Base-by-base conservation (phyloP, 1,140 invertebrate species). In the Hyposmocoma kahamanoa region DNA sequence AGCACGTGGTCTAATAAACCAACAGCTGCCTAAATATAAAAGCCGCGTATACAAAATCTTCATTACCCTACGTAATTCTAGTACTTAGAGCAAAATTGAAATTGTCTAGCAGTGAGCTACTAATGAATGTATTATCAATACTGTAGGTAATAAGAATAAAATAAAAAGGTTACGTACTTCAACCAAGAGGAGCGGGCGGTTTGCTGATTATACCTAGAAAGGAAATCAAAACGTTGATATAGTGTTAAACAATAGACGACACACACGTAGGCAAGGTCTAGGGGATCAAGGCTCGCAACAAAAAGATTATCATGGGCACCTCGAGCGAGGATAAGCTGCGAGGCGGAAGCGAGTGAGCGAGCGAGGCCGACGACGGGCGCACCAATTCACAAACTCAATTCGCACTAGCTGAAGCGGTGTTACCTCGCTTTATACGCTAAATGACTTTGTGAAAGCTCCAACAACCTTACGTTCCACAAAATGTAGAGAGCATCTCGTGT, bases 141-240 rank as follows among this genome's bases (percentile, higher is more conserved):
- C n/a, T n/a, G n/a, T n/a, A n/a, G n/a, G n/a, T n/a, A n/a, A n/a
- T n/a, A n/a, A n/a, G n/a, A n/a, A n/a, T n/a, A n/a, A n/a, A n/a
- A 36, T 36, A 67, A 43, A 42, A 64, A 32, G 47, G 55, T 74
- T 83, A 83, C 79, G 79, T 83, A 83, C 79, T 83, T 83, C 60
- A 83, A 68, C 72, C 75, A 79, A 72, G 79, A 72, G 46, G 77
- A 64, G 58, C 79, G 74, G 69, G 71, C 77, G 62, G 75, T 73
- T 76, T 81, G 79, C 68, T 83, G 79, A 72, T 83, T 80, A 83
- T 83, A 83, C 79, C 79, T 83, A 83, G 76, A 83, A 83, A 83
- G 72, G 68, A 80, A 83, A 83, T 67, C 28, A 77, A 62, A 71
- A 67, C 56, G 57, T 69, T 67, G 66, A 70, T 69, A 60, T 69